Percentiles rank a stretch among this genome's conserved stretches.
phyloP scores from a whole-genome alignment of 2,888 invertebrate genomes.

The Drosophila melanosoma region DNA sequence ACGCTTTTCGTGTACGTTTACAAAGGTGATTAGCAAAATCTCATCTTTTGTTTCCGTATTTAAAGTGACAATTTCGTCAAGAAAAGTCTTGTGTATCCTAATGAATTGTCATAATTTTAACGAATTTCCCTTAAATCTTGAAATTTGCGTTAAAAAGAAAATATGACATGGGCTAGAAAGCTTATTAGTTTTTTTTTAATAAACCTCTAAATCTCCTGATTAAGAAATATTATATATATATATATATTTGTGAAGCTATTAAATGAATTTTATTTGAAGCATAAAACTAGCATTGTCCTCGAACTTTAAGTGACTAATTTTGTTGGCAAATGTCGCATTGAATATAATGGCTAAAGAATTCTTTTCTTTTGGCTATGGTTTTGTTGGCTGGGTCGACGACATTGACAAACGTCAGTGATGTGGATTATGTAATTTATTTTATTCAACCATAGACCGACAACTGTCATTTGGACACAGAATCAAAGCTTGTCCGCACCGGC shows the following conservation, averaged over 20 bases:
- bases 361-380: conserved; percentile 6
- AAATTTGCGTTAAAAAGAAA: neutral
- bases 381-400: conserved; percentile 5
- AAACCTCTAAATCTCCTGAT: neutral
- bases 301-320: conserved; percentile 32
- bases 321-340: conserved; percentile 36
- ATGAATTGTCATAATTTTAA: neutral
- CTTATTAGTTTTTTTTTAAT: neutral
- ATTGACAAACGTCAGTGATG: conserved; percentile 67
- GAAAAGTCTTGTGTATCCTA: neutral
- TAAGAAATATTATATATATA: too few species aligned
- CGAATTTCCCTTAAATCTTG: neutral
- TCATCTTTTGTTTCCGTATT: neutral
- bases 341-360: conserved; percentile 39
- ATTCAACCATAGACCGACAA: conserved; percentile 32
- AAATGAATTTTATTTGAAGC: neutral
- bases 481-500: conserved; percentile 47
- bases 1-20: conserved; percentile 47
- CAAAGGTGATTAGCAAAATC: neutral
- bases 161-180: neutral
- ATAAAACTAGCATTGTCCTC: neutral
- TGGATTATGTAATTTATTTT: conserved; percentile 73
- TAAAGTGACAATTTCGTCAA: neutral
- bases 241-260: neutral
- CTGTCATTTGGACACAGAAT: conserved; percentile 52